Base-by-base conservation (phyloP, 2,888 invertebrate species). In the Pseudococcus longispinus region DNA sequence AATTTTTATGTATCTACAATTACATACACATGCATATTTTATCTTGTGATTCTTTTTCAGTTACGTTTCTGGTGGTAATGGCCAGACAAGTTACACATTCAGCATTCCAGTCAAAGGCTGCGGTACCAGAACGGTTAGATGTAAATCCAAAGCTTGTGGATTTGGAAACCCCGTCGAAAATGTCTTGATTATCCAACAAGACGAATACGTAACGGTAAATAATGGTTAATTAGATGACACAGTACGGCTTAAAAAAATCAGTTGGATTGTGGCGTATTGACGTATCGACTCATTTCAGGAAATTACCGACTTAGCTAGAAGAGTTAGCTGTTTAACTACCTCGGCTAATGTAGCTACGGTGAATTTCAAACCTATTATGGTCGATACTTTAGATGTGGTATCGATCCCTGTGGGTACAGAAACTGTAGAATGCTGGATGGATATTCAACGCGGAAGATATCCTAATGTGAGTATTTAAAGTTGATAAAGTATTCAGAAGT, bases 381-480 rank as follows among this genome's bases (percentile, higher is more conserved):
- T 91, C 15, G 94, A 94, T 88, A 94, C 94, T 94, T 90, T 94
- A 32, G 94, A 94, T 89, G 93, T 94, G 0, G 92, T 94, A 2
- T 93, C 93, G 0, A 94, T 94, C 0, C 93, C 94, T 29, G 89
- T 90, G 32, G 89, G 89, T 1, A 92, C 93, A 0, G 93, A 92
- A 18, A 93, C 93, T 0, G 92, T 95, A 0, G 94, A 95, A 89
- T 94, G 94, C 90, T 95, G 95, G 94, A 95, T 95, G 95, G 95
- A 95, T 89, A 94, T 95, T 88, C 94, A 94, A 89, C 92, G 92
- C 89, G 95, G 95, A 89, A 91, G 92, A 88, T 95, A 93, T 90
- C 95, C 95, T 37, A 93, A 94, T 89, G 94, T 94, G 90, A 92
- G 91, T 90, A 9, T 23, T 85, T 46, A 23, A 0, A 20, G 18